Conservation (phyloP, 2,888 invertebrate species). For the Hypercompe scribonia region DNA sequence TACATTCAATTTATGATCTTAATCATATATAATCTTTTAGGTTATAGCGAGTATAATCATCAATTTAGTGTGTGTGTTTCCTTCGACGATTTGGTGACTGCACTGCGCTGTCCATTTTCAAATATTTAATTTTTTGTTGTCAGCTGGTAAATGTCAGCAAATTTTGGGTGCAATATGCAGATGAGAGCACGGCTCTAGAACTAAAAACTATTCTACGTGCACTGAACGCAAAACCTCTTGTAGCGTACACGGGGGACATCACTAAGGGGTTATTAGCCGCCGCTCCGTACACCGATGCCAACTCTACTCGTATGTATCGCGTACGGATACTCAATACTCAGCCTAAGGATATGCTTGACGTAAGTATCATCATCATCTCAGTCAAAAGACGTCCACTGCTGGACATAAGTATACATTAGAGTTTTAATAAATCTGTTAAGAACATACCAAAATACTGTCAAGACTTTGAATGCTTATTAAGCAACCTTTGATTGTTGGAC, state of each 20-base stretch:
- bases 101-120: not conserved
- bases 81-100: too few relatives aligned
- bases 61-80: not conserved
- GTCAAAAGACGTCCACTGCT: too few relatives aligned
- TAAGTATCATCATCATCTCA: too few relatives aligned
- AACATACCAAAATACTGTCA: not conserved
- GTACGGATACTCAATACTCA: conserved; percentile 80
- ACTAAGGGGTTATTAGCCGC: conserved; percentile 84
- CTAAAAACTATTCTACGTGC: conserved; percentile 49
- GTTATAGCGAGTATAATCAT: not conserved
- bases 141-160: conserved; percentile 88
- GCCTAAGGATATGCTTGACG: conserved; percentile 74
- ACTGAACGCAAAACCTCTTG: conserved; percentile 58
- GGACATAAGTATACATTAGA: conserved; percentile 57
- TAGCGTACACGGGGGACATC: conserved; percentile 55
- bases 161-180: conserved; percentile 89
- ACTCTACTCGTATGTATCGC: conserved; percentile 73
- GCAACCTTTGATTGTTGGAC: too few relatives aligned
- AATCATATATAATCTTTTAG: not conserved
- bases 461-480: not conserved
- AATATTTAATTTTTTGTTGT: not conserved
- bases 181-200: conserved; percentile 73
- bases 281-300: conserved; percentile 83
- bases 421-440: not conserved
- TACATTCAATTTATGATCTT: not conserved